These are phyloP conservation scores for Bombus soroeensis DNA, from an alignment of 1,140 invertebrate species.

Conservation along the genomic window DNA sequence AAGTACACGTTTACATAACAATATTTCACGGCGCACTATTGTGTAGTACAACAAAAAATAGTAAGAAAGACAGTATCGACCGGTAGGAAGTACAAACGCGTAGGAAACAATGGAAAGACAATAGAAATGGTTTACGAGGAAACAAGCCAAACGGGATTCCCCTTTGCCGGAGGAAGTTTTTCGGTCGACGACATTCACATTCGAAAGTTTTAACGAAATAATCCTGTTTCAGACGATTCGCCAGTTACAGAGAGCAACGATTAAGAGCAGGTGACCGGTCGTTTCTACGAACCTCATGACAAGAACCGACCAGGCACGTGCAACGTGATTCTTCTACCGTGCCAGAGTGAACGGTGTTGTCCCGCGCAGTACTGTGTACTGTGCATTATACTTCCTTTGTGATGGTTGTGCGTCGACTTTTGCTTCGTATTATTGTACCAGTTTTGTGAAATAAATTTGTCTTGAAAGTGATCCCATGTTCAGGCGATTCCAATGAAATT, in stretches of 20 bases:
- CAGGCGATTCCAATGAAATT: background rate
- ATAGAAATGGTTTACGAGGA: slow-evolving; percentile 30
- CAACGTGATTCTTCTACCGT: background rate
- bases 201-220: slow-evolving; percentile 44
- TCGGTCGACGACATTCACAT: background rate
- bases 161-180: background rate
- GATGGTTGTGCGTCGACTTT: background rate
- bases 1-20: slow-evolving; percentile 7
- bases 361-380: background rate
- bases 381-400: background rate
- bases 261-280: slow-evolving; percentile 53
- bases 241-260: slow-evolving; percentile 54
- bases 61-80: slow-evolving; percentile 5
- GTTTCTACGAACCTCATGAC: background rate
- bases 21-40: background rate
- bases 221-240: slow-evolving; percentile 64
- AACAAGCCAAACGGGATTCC: slow-evolving; percentile 9
- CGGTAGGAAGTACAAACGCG: slow-evolving; percentile 20
- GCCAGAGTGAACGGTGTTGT: background rate
- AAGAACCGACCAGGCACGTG: background rate
- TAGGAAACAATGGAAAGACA: slow-evolving; percentile 37
- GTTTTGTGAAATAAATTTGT: slow-evolving; percentile 1
- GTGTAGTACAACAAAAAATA: background rate
- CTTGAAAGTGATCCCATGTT: background rate
- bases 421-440: background rate